Evolutionary conservation across 1,140 invertebrate species (phyloP).

Genomic region (Battus philenor): DNA sequence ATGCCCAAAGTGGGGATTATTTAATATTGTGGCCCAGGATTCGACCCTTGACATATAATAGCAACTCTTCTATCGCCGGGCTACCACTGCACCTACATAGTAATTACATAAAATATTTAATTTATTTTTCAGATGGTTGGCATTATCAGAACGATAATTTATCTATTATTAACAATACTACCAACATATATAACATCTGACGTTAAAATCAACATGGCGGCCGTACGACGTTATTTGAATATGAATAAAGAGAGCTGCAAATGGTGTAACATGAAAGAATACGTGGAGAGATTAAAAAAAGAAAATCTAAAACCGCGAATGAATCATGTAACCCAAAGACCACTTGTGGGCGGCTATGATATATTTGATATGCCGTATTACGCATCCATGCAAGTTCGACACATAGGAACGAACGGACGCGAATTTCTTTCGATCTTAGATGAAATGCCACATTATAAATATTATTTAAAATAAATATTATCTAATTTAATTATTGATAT

Average conservation of each 20-base stretch:
- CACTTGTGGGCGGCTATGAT: neutral
- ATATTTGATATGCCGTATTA: constrained; percentile 8
- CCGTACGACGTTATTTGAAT: neutral
- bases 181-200: neutral
- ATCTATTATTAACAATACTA: constrained; percentile 1
- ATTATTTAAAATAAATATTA: constrained; percentile 1
- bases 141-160: too few species aligned
- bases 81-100: too few species aligned
- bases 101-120: too few species aligned
- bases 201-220: constrained; percentile 7
- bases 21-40: too few species aligned
- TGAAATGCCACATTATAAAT: neutral
- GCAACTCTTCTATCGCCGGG: too few species aligned
- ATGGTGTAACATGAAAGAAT: constrained; percentile 12
- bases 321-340: neutral
- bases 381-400: neutral
- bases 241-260: constrained; percentile 4
- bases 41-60: too few species aligned
- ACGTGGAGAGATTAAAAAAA: constrained; percentile 5
- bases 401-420: neutral
- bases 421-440: constrained; percentile 4
- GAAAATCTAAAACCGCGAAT: neutral
- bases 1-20: too few species aligned
- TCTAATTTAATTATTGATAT: neutral
- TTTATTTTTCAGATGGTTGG: too few species aligned